phyloP scores from a whole-genome alignment of 1,140 invertebrate species.

The Calephelis virginiensis region DNA sequence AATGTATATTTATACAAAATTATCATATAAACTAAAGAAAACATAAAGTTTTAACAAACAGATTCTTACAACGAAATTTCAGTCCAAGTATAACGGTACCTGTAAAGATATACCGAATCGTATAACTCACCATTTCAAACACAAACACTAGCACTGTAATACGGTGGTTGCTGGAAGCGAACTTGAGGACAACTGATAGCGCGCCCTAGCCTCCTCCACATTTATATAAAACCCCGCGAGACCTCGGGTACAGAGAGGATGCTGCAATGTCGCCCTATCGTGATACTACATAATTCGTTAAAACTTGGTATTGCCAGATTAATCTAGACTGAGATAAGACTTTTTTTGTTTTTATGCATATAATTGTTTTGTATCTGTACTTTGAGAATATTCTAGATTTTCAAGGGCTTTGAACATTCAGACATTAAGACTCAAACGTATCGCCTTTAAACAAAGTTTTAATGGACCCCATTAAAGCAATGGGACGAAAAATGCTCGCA shows the following conservation, averaged over 20 bases:
- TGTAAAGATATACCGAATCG: not conserved
- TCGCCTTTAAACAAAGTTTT: too few species aligned
- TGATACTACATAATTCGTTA: constrained; percentile 43
- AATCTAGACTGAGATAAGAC: not conserved
- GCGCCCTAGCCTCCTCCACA: constrained; percentile 45
- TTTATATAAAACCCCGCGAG: constrained; percentile 62
- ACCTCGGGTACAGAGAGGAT: constrained; percentile 47
- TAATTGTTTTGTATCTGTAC: too few species aligned
- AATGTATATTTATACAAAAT: too few species aligned
- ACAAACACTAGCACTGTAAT: constrained; percentile 36
- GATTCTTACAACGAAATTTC: not conserved
- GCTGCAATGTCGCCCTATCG: constrained; percentile 56
- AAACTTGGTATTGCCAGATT: not conserved
- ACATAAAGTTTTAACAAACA: not conserved
- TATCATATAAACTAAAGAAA: too few species aligned
- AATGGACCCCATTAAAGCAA: too few species aligned
- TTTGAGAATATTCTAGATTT: too few species aligned
- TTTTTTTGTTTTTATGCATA: not conserved
- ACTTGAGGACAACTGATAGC: constrained; percentile 55
- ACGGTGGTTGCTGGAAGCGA: constrained; percentile 25
- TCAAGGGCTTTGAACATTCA: too few species aligned
- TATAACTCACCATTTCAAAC: constrained; percentile 12
- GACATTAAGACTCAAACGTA: too few species aligned
- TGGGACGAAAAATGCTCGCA: too few species aligned
- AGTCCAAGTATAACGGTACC: not conserved